Conservation (phyloP, 1,140 invertebrate species). For the Kradibia gibbosae region DNA sequence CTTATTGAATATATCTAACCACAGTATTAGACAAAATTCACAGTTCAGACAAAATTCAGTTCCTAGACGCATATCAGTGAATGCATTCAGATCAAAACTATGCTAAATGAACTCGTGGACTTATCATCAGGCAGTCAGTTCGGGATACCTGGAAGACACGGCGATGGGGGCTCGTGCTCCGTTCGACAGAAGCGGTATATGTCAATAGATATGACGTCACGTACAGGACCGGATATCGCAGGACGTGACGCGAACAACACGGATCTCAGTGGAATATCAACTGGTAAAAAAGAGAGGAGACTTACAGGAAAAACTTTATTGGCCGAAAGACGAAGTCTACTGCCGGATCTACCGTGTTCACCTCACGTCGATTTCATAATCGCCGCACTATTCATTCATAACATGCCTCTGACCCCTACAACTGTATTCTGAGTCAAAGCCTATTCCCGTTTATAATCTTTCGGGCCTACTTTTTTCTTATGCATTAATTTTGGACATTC, state of each 20-base stretch:
- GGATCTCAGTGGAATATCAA: slow-evolving; percentile 61
- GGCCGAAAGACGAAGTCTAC: not conserved
- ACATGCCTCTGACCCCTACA: too few species aligned
- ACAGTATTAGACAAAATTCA: slow-evolving; percentile 5
- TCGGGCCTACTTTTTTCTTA: too few species aligned
- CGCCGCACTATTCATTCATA: not conserved
- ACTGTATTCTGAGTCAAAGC: too few species aligned
- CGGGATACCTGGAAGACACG: slow-evolving; percentile 19
- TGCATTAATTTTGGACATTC: too few species aligned
- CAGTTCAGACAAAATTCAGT: not conserved
- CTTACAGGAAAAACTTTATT: not conserved
- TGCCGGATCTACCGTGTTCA: not conserved
- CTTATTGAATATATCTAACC: not conserved
- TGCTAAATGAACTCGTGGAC: not conserved
- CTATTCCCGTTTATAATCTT: too few species aligned
- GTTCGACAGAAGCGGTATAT: slow-evolving; percentile 19
- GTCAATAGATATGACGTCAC: slow-evolving; percentile 63
- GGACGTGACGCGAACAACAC: slow-evolving; percentile 34
- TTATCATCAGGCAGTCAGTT: not conserved
- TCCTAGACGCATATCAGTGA: not conserved
- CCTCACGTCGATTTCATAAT: not conserved
- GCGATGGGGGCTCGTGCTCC: not conserved
- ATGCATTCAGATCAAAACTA: not conserved
- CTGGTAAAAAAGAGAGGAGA: slow-evolving; percentile 51
- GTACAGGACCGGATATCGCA: slow-evolving; percentile 65